These are phyloP conservation scores for Phycodurus eques DNA, from an alignment of 2,113 vertebrate genomes.

Conservation along the genomic window DNA sequence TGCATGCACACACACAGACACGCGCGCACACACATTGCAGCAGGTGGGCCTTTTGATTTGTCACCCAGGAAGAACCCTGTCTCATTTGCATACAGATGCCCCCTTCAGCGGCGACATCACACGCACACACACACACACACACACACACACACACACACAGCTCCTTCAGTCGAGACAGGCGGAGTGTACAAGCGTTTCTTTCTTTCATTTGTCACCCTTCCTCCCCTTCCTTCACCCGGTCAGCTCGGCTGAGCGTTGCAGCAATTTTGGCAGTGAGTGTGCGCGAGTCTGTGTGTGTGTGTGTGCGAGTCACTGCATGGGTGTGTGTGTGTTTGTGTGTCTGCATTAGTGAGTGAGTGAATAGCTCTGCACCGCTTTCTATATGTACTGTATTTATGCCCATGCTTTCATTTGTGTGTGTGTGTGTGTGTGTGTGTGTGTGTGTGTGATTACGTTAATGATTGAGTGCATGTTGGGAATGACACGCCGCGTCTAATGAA, in stretches of 20 bases:
- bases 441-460: constrained; percentile 8
- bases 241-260: constrained; percentile 23
- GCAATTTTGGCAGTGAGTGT: constrained; percentile 8
- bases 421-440: constrained; percentile 44
- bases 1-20: constrained; percentile 15
- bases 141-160: constrained; percentile 16
- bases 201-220: constrained; percentile 19
- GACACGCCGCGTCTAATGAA: constrained; percentile 48
- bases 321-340: not conserved
- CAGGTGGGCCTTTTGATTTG: constrained; percentile 80
- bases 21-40: constrained; percentile 49
- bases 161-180: constrained; percentile 27
- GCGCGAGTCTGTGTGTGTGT: not conserved
- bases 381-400: not conserved
- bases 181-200: constrained; percentile 17
- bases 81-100: constrained; percentile 81
- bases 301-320: not conserved
- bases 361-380: not conserved
- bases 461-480: constrained; percentile 25
- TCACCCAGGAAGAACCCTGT: constrained; percentile 72
- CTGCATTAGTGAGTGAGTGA: not conserved
- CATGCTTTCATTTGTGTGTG: constrained; percentile 30
- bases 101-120: constrained; percentile 65
- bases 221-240: constrained; percentile 9
- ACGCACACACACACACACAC: not conserved